These are phyloP conservation scores for Acrocera orbiculus DNA, from an alignment of 2,888 invertebrate species.

Conservation along the genomic window DNA sequence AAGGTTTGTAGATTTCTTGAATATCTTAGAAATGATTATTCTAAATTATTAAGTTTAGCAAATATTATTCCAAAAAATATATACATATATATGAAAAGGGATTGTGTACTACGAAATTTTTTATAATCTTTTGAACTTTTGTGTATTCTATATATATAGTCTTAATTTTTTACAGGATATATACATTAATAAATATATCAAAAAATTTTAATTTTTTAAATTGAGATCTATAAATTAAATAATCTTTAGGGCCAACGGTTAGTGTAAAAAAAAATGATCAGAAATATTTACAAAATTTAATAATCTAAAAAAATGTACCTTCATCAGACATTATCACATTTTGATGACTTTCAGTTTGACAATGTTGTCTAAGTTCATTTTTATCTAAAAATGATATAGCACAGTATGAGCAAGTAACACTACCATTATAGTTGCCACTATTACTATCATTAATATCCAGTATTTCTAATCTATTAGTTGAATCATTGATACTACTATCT, in stretches of 20 bases:
- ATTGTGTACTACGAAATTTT: too few species aligned
- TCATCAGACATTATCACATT: conserved; percentile 51
- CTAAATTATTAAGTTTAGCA: too few species aligned
- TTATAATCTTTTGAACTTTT: too few species aligned
- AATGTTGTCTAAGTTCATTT: conserved; percentile 38
- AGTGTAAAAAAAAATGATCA: not conserved
- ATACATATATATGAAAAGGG: too few species aligned
- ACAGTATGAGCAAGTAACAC: conserved; percentile 37
- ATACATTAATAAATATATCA: too few species aligned
- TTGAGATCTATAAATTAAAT: too few species aligned
- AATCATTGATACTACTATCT: conserved; percentile 11
- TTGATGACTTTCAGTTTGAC: conserved; percentile 44
- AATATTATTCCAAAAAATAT: too few species aligned
- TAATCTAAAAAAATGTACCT: conserved; percentile 23
- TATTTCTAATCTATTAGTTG: conserved; percentile 10
- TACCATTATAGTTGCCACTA: conserved; percentile 14
- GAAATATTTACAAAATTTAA: not conserved
- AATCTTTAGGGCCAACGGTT: not conserved
- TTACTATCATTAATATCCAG: conserved; percentile 6
- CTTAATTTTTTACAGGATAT: too few species aligned
- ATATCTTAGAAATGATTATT: too few species aligned
- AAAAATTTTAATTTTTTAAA: too few species aligned
- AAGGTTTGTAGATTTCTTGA: too few species aligned
- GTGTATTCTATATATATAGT: too few species aligned
- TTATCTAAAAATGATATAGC: conserved; percentile 37